Conservation (phyloP, 2,797 vertebrate genomes). For the Enteromius paludinosus region DNA sequence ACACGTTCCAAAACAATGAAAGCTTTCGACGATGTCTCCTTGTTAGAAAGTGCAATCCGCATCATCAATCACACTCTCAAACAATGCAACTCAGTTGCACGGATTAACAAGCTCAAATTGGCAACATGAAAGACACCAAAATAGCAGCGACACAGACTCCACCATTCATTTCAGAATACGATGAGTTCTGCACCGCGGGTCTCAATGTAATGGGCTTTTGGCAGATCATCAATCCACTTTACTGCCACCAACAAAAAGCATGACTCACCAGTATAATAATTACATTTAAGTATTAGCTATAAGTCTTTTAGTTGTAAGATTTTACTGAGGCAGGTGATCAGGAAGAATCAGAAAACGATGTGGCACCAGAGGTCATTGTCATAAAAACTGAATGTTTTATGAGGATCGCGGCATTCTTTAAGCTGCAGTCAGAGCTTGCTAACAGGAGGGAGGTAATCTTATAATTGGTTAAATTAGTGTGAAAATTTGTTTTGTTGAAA, state of each 20-base stretch:
- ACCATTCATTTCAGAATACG: conserved; percentile 38
- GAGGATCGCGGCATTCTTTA: background rate
- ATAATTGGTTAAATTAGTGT: background rate
- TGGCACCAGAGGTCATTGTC: background rate
- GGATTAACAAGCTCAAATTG: conserved; percentile 47
- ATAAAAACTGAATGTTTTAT: conserved; percentile 10
- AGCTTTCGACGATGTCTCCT: background rate
- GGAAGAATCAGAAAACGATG: conserved; percentile 1
- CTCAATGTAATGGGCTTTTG: conserved; percentile 34
- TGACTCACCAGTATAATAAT: conserved; percentile 13
- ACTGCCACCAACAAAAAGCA: conserved; percentile 19
- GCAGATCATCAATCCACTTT: conserved; percentile 37
- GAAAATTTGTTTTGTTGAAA: background rate
- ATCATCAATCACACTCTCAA: conserved; percentile 43
- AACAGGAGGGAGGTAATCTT: background rate
- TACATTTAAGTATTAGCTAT: conserved; percentile 20
- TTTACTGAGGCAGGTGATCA: conserved; percentile 4
- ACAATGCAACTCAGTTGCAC: conserved; percentile 44
- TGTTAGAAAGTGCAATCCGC: conserved; percentile 25
- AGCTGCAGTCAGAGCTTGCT: background rate
- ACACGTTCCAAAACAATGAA: conserved; percentile 12
- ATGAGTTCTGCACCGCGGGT: conserved; percentile 39
- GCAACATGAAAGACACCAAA: conserved; percentile 38
- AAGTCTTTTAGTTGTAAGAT: conserved; percentile 14
- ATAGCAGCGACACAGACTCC: conserved; percentile 41